Percentiles rank a stretch among this genome's conserved stretches.
Evolutionary conservation across 2,888 invertebrate species (phyloP).

Genomic region (Pandemis heparana): DNA sequence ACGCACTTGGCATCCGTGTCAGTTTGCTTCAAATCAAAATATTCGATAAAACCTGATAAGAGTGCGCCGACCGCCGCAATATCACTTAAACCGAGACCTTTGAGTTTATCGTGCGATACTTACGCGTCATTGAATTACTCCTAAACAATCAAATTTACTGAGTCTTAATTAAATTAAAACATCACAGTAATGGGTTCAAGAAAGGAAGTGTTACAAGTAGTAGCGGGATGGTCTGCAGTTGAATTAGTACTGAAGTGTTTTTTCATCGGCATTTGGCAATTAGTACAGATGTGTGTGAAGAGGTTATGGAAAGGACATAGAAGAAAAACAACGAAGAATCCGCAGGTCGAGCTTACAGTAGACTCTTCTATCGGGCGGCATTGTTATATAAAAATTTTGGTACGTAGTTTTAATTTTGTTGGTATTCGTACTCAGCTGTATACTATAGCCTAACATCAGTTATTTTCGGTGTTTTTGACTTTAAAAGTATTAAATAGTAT

Average conservation of each 20-base stretch:
- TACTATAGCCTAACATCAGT: neutral
- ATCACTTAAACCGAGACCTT: conserved; percentile 63
- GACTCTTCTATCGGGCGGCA: conserved; percentile 78
- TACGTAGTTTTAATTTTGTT: conserved; percentile 48
- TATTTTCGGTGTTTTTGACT: too few relatives aligned
- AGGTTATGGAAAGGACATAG: conserved; percentile 76
- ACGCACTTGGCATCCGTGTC: conserved; percentile 47
- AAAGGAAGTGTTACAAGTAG: conserved; percentile 65
- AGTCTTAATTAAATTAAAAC: neutral
- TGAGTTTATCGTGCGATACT: conserved; percentile 55
- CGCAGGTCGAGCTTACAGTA: conserved; percentile 71
- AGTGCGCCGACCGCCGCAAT: conserved; percentile 52
- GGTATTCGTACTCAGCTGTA: neutral
- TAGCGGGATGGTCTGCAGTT: conserved; percentile 74
- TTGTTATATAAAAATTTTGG: conserved; percentile 80
- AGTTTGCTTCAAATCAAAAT: conserved; percentile 56
- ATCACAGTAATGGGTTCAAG: conserved; percentile 63
- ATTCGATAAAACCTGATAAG: conserved; percentile 62
- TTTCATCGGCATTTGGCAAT: conserved; percentile 73
- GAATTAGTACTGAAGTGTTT: conserved; percentile 69
- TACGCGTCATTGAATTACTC: conserved; percentile 26
- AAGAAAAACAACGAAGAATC: conserved; percentile 62
- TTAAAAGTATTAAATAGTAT: too few relatives aligned
- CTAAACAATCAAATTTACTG: conserved; percentile 11
- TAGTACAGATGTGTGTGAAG: conserved; percentile 66